Conservation (phyloP, 1,140 invertebrate genomes). For the Argopecten irradians region DNA sequence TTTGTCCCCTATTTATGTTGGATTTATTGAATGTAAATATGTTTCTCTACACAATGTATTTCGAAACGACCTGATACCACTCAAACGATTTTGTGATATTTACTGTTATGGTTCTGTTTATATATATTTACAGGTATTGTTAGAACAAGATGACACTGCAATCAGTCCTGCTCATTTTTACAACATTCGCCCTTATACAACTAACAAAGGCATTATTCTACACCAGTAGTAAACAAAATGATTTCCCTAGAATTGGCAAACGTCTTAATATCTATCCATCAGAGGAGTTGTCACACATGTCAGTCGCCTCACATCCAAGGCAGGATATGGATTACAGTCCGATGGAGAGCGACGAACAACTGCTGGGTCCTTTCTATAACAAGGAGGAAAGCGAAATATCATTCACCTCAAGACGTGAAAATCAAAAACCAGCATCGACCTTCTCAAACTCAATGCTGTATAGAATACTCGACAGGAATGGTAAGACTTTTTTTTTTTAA, state of each 20-base stretch:
- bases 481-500: no score
- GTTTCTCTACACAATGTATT: no score
- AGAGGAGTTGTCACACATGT: not conserved
- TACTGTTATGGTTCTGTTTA: no score
- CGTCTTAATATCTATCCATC: not conserved
- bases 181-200: not conserved
- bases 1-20: no score
- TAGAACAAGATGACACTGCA: not conserved
- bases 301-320: not conserved
- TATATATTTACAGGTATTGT: not conserved
- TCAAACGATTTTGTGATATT: no score
- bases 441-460: not conserved
- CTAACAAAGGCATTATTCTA: not conserved
- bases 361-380: not conserved
- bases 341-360: not conserved
- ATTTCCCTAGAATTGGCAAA: constrained; percentile 17
- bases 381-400: not conserved
- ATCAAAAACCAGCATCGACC: not conserved
- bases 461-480: not conserved
- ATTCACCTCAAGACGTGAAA: not conserved
- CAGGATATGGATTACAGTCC: not conserved
- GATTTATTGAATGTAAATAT: no score
- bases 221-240: not conserved
- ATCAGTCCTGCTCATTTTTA: not conserved
- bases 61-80: no score